Evolutionary conservation across 2,888 invertebrate genomes (phyloP), one percentile per base, ranked within the genome.

Genomic region (Koerneria pararmatus): DNA sequence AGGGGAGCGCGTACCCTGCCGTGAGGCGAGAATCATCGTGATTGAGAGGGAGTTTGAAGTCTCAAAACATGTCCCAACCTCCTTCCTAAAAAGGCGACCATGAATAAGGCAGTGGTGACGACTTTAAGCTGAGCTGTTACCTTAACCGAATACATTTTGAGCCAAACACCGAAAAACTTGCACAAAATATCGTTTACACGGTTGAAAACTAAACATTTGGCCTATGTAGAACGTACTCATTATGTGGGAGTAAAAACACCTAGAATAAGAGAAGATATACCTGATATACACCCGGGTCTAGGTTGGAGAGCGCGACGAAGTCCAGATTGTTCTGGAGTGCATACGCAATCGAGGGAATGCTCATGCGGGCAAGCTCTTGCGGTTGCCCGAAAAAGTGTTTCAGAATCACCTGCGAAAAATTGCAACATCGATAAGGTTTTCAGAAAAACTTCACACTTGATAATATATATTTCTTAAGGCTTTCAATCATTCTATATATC

Each of bases 101-200:
- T 83, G 72, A 83, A 83, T 8, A 83, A 60, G n/a, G 83, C 83
- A 1, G 83, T 84, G 24, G 83, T 80, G 49, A 84, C 82, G 34
- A 83, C 82, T 73, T 83, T 83, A 62, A 83, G 72, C 67, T 83
- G 83, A 15, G 76, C 80, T n/a, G 82, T 82, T 34, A 83, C 83
- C 80, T 82, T 68, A 51, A 78, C 75, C 22, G 24, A n/a, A 49
- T 29, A 46, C 15, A 31, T 53, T 29, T 24, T 56, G 32, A 8
- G 22, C 15, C 48, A 11, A 32, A 22, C 19, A 65, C 15, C 22
- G 41, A 19, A 49, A 66, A 15, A 41, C 11, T 41, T 15, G n/a
- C 46, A 41, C 46, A 41, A 8, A 27, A 41, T 37, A 49, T 15
- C 19, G 8, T 29, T 29, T 51, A 6, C 19, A 64, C 19, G 65